Conservation (phyloP, 1,140 invertebrate species). For the Formica selysi region DNA sequence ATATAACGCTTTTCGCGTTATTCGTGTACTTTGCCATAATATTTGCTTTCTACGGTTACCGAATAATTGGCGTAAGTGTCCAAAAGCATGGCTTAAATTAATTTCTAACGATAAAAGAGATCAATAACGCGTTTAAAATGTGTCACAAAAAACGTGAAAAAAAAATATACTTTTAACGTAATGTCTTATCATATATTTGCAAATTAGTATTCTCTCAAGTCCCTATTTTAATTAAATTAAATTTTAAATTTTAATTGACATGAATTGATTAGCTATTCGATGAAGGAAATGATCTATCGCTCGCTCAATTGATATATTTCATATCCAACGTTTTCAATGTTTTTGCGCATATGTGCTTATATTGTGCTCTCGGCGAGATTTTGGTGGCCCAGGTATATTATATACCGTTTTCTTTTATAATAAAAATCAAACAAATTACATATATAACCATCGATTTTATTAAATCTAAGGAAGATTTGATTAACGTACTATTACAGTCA, state of each 20-base stretch:
- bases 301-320: conserved; percentile 1
- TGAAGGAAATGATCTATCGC: conserved; percentile 13
- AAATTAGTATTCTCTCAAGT: not conserved
- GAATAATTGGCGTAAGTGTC: conserved; percentile 20
- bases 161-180: no score
- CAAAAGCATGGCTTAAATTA: not conserved
- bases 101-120: no score
- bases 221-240: not conserved
- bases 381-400: conserved; percentile 29
- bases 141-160: not conserved
- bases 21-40: conserved; percentile 43
- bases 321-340: conserved; percentile 4
- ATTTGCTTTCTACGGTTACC: conserved; percentile 11
- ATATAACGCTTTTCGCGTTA: conserved; percentile 21
- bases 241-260: no score
- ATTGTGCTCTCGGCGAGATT: conserved; percentile 42
- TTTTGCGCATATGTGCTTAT: conserved; percentile 36
- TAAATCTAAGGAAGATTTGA: no score
- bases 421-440: not conserved
- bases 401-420: not conserved
- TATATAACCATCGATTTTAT: no score
- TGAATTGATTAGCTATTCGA: not conserved
- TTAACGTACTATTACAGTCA: no score
- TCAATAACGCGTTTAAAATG: no score
- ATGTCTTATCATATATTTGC: not conserved